Evolutionary conservation across 2,888 invertebrate genomes (phyloP).

Genomic region (Balanococcus diminutus): DNA sequence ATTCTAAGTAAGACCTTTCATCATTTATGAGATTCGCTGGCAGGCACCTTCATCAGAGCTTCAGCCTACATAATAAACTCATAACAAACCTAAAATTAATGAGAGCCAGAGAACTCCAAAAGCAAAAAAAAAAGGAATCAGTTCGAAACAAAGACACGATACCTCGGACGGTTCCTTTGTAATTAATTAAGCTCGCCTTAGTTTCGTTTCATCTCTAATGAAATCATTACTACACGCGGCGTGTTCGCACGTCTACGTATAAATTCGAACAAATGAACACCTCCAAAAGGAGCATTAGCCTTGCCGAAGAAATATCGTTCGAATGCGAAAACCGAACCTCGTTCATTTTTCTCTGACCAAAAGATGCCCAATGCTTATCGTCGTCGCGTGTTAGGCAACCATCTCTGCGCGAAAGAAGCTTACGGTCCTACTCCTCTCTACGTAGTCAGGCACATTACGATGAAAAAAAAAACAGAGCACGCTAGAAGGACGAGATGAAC

Average conservation of each 20-base stretch:
- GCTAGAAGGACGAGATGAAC: no score
- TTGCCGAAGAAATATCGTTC: background rate
- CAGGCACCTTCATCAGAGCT: no score
- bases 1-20: no score
- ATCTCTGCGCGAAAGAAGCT: background rate
- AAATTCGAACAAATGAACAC: background rate
- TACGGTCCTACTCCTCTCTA: background rate
- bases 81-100: no score
- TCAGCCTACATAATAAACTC: no score
- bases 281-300: background rate
- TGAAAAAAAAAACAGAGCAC: no score
- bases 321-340: background rate
- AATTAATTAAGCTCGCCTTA: background rate
- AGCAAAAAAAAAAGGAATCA: no score
- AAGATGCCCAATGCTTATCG: background rate
- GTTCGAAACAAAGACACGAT: background rate
- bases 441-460: background rate
- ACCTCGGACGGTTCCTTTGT: background rate
- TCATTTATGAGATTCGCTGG: no score
- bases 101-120: no score
- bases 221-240: background rate
- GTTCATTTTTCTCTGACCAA: background rate
- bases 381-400: background rate
- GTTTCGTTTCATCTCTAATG: background rate
- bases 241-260: background rate